phyloP scores from a whole-genome alignment of 2,797 vertebrate species.

The Pristis pectinata region DNA sequence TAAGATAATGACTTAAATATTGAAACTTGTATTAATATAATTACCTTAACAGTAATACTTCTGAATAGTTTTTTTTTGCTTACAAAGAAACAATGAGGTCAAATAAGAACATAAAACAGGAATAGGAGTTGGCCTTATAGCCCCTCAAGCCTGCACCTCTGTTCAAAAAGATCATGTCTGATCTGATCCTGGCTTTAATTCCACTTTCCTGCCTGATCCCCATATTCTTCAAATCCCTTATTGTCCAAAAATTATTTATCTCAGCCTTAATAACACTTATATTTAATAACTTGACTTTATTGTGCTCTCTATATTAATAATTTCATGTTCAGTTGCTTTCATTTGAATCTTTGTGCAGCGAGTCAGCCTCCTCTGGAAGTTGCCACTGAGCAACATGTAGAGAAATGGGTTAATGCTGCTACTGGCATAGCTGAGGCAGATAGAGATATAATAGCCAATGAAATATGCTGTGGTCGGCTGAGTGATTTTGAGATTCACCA shows the following conservation, averaged over 20 bases:
- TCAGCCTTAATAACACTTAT: no score
- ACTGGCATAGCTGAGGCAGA: slow-evolving; percentile 57
- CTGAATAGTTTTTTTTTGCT: not conserved
- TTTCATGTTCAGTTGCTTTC: slow-evolving; percentile 42
- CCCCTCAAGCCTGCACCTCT: no score
- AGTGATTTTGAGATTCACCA: slow-evolving; percentile 51
- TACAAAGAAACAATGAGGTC: not conserved
- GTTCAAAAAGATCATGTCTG: no score
- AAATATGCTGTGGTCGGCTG: slow-evolving; percentile 50
- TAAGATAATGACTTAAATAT: not conserved
- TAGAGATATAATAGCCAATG: slow-evolving; percentile 50
- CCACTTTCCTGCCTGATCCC: no score
- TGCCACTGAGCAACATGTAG: slow-evolving; percentile 55
- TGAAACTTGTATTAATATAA: not conserved
- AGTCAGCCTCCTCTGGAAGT: slow-evolving; percentile 51
- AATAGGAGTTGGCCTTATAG: no score
- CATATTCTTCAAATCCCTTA: no score
- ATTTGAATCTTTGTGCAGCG: slow-evolving; percentile 37
- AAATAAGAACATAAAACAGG: no score
- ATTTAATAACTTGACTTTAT: slow-evolving; percentile 46
- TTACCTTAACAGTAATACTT: not conserved
- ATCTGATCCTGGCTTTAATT: no score
- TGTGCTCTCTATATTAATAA: slow-evolving; percentile 43
- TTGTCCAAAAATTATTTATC: no score
- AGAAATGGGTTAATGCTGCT: slow-evolving; percentile 58